Evolutionary conservation across 2,113 vertebrate genomes (phyloP).

Genomic region (Spermophilus dauricus): DNA sequence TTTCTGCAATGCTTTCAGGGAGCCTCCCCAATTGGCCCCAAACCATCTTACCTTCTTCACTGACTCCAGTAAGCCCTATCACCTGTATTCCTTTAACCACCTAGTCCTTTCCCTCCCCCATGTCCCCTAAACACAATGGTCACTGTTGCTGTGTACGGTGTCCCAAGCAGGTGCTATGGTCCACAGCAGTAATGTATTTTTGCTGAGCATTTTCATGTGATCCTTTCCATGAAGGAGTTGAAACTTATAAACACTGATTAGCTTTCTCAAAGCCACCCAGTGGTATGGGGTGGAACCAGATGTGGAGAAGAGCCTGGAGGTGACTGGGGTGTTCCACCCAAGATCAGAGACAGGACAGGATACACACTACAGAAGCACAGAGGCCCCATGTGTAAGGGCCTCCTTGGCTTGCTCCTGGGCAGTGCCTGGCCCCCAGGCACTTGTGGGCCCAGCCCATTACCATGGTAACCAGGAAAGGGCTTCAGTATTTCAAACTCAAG

Average conservation of each 20-base stretch:
- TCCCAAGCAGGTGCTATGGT: background rate
- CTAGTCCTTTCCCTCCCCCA: background rate
- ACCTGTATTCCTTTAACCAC: background rate
- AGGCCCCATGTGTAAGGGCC: background rate
- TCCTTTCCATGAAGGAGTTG: background rate
- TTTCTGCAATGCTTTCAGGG: background rate
- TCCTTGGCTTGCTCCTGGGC: background rate
- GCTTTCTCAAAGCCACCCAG: background rate
- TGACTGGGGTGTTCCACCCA: background rate
- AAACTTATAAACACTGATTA: background rate
- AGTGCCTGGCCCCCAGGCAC: background rate
- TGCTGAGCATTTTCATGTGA: background rate
- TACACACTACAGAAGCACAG: background rate
- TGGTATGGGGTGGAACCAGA: background rate
- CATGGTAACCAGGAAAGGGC: constrained; percentile 38
- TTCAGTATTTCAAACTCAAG: background rate
- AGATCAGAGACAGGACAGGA: background rate
- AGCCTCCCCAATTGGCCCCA: background rate
- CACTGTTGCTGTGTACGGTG: background rate
- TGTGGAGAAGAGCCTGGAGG: background rate
- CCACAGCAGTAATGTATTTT: background rate
- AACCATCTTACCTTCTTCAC: background rate
- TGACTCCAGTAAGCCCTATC: background rate
- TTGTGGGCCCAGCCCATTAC: background rate
- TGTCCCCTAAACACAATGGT: background rate